These are phyloP conservation scores for Automeris io DNA, from an alignment of 2,888 invertebrate genomes.

Conservation along the genomic window DNA sequence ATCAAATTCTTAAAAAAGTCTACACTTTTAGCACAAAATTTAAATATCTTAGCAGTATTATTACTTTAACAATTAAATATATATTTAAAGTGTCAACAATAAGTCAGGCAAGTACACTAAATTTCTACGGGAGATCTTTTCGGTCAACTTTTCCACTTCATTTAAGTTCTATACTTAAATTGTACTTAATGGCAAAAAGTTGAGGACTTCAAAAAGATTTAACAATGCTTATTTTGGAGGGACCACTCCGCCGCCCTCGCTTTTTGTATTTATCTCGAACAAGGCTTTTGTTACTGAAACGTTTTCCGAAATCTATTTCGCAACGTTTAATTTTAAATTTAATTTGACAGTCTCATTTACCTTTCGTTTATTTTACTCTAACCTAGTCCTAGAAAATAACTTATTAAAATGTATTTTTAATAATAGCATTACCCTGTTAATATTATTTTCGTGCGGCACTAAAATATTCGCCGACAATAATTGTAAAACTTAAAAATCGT, in stretches of 20 bases:
- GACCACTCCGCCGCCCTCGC: constrained; percentile 42
- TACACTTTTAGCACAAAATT: too few species aligned
- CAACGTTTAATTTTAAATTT: constrained; percentile 24
- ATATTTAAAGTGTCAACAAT: constrained; percentile 3
- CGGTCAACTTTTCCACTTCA: constrained; percentile 74
- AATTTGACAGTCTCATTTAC: too few species aligned
- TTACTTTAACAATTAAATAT: neutral
- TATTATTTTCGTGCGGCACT: too few species aligned
- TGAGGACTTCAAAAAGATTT: constrained; percentile 68
- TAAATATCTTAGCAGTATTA: neutral
- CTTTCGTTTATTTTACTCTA: too few species aligned
- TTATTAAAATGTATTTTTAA: too few species aligned
- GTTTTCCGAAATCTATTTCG: constrained; percentile 32
- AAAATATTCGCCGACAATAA: too few species aligned
- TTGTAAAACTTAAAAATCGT: too few species aligned
- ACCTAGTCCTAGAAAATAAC: too few species aligned
- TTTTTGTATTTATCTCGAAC: constrained; percentile 49
- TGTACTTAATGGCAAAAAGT: constrained; percentile 70
- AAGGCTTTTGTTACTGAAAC: constrained; percentile 37
- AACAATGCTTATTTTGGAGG: constrained; percentile 72
- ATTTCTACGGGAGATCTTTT: constrained; percentile 35
- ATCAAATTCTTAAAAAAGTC: too few species aligned
- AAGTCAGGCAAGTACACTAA: constrained; percentile 13
- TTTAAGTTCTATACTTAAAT: constrained; percentile 73
- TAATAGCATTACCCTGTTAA: too few species aligned